A percentile compares a stretch with the other conserved stretches of the same genome.
Evolutionary conservation across 2,888 invertebrate genomes (phyloP).

Genomic region (Thera britannica): DNA sequence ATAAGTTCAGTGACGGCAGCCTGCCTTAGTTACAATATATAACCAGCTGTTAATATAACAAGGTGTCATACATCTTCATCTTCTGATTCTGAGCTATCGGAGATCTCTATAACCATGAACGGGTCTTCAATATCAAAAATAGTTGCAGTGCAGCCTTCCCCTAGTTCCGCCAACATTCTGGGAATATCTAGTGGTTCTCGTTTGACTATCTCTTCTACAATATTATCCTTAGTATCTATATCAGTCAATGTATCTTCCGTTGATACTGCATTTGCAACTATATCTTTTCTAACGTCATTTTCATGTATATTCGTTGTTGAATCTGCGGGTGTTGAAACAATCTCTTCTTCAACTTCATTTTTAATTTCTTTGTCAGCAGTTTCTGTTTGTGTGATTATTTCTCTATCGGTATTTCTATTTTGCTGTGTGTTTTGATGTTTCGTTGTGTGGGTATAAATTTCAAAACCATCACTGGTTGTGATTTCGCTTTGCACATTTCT

Average conservation of each 20-base stretch:
- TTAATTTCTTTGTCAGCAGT: not conserved
- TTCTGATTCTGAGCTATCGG: constrained; percentile 58
- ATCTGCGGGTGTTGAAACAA: not conserved
- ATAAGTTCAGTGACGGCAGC: no score
- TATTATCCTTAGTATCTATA: not conserved
- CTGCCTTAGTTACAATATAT: no score
- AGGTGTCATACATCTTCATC: constrained; percentile 44
- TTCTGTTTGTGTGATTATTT: not conserved
- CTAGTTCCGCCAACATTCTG: constrained; percentile 50
- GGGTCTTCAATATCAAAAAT: constrained; percentile 64
- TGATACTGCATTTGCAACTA: not conserved
- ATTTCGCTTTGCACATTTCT: not conserved
- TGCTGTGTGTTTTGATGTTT: not conserved
- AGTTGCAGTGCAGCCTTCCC: constrained; percentile 51
- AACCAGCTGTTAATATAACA: not conserved
- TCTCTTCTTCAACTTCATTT: not conserved
- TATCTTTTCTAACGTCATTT: not conserved
- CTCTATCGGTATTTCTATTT: not conserved
- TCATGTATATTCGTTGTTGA: not conserved
- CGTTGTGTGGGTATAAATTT: constrained; percentile 10
- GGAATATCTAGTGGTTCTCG: constrained; percentile 39
- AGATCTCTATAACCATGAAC: constrained; percentile 65
- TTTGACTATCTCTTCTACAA: constrained; percentile 16
- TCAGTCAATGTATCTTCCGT: not conserved
- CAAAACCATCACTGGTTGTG: not conserved